A percentile compares a stretch with the other conserved stretches of the same genome.
phyloP scores from a whole-genome alignment of 2,797 vertebrate species.

The Halcyon smyrnensis region DNA sequence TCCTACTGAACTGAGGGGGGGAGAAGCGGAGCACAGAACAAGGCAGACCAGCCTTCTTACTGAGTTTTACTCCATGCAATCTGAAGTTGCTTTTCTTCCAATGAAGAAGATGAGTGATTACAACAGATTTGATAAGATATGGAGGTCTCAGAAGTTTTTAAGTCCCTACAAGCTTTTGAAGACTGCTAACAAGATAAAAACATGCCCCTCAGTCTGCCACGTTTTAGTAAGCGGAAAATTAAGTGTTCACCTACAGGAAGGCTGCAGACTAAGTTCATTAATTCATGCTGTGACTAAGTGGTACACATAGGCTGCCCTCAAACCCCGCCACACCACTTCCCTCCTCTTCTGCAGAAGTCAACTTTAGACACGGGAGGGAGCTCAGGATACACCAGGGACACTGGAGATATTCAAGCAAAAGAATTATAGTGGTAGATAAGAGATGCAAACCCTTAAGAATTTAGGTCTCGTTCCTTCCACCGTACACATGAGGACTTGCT shows the following conservation, averaged over 20 bases:
- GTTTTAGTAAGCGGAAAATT: background rate
- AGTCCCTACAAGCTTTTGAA: background rate
- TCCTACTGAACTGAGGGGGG: background rate
- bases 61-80: background rate
- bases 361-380: background rate
- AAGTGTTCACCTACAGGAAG: background rate
- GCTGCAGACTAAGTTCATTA: background rate
- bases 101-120: background rate
- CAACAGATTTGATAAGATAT: background rate
- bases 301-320: accelerated
- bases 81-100: background rate
- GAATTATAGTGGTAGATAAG: background rate
- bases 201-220: background rate
- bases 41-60: background rate
- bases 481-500: background rate
- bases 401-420: background rate
- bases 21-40: background rate
- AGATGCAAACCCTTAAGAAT: background rate
- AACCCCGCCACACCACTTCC: background rate
- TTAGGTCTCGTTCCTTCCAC: background rate
- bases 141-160: background rate
- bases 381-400: background rate
- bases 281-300: accelerated
- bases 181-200: background rate
- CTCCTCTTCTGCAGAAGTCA: background rate